Percentiles rank a stretch among this genome's conserved stretches.
Evolutionary conservation across 1,140 invertebrate genomes (phyloP).

Genomic region (Carcinoscorpius rotundicauda): DNA sequence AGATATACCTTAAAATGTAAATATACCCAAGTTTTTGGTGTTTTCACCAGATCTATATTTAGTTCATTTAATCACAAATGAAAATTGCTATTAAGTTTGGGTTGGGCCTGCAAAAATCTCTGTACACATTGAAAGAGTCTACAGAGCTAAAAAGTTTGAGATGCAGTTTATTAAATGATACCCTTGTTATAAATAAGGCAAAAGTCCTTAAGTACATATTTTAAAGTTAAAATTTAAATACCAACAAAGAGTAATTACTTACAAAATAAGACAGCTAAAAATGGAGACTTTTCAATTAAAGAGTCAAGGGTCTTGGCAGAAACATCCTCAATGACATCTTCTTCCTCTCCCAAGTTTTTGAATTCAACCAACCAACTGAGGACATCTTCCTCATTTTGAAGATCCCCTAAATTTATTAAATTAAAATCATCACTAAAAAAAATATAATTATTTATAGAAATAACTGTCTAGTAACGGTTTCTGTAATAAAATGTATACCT

Average conservation of each 20-base stretch:
- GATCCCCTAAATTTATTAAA: constrained; percentile 19
- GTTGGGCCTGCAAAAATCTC: too few species aligned
- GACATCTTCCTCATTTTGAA: constrained; percentile 27
- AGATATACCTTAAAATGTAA: too few species aligned
- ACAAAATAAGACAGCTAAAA: constrained; percentile 35
- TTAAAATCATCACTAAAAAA: constrained; percentile 4
- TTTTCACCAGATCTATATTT: too few species aligned
- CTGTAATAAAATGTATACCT: neutral
- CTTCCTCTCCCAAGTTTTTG: constrained; percentile 48
- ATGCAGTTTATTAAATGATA: too few species aligned
- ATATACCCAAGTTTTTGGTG: too few species aligned
- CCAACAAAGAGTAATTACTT: constrained; percentile 9
- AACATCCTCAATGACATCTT: constrained; percentile 87
- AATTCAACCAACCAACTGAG: constrained; percentile 27
- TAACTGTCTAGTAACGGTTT: neutral
- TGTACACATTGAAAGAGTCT: too few species aligned
- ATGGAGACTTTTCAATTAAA: constrained; percentile 76
- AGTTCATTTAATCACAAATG: too few species aligned
- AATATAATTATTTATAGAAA: neutral
- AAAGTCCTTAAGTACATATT: too few species aligned
- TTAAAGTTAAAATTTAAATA: too few species aligned
- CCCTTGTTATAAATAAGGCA: too few species aligned
- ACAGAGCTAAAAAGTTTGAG: too few species aligned
- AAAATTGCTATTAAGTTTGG: too few species aligned
- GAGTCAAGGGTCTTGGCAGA: constrained; percentile 51